Evolutionary conservation across 2,797 vertebrate genomes (phyloP).

Genomic region (Rallus crepitans): DNA sequence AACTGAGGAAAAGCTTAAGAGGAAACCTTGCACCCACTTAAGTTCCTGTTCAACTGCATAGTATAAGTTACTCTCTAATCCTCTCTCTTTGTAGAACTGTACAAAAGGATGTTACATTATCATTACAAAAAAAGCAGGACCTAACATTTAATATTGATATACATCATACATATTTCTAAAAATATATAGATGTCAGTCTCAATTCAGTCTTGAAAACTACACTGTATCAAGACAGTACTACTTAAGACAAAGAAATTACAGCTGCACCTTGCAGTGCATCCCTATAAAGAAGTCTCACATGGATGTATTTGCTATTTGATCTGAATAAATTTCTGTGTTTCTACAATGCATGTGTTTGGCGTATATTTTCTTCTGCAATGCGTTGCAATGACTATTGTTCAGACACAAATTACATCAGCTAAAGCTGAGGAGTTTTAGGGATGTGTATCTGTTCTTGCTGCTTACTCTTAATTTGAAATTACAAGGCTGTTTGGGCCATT

Average conservation of each 20-base stretch:
- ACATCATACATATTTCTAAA: neutral
- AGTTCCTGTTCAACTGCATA: neutral
- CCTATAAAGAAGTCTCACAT: neutral
- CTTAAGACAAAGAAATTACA: neutral
- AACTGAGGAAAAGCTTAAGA: neutral
- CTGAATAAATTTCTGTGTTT: constrained; percentile 7
- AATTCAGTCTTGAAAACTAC: neutral
- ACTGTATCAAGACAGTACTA: neutral
- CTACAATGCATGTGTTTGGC: neutral
- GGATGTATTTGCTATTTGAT: neutral
- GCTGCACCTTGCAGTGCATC: neutral
- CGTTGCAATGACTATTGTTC: neutral
- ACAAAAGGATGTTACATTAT: neutral
- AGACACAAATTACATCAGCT: neutral
- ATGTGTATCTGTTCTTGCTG: neutral
- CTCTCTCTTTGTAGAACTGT: neutral
- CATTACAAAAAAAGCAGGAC: neutral
- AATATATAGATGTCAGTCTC: neutral
- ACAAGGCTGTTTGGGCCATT: neutral
- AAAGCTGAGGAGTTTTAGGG: neutral
- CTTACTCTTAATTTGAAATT: neutral
- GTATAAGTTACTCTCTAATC: neutral
- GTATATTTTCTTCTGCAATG: neutral
- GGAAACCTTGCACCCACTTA: neutral
- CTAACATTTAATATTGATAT: neutral